These are phyloP conservation scores for Cassiopea xamachana DNA, from an alignment of 30 jellyfish, hydroid and myxozoan species.

Conservation along the genomic window DNA sequence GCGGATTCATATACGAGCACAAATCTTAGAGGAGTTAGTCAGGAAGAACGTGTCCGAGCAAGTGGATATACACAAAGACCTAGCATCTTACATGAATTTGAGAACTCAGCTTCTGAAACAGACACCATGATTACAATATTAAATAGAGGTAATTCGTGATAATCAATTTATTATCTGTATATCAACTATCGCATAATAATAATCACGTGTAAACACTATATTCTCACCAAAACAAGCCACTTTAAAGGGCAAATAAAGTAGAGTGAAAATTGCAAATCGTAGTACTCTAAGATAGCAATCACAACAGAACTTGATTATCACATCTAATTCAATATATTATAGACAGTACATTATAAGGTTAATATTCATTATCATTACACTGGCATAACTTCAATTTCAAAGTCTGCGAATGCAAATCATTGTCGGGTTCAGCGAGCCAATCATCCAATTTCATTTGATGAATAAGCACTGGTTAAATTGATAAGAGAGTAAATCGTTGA, in stretches of 20 bases:
- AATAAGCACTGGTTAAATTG: constrained; percentile 16
- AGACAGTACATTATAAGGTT: not conserved
- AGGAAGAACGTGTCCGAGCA: constrained; percentile 62
- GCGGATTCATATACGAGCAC: constrained; percentile 64
- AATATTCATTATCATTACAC: not conserved
- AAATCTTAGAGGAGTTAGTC: constrained; percentile 55
- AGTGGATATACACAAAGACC: constrained; percentile 68
- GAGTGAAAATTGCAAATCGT: not conserved
- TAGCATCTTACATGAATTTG: constrained; percentile 73
- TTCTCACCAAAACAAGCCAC: constrained; percentile 31
- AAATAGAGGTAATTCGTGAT: constrained; percentile 77
- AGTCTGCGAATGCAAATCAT: not conserved
- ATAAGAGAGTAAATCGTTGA: constrained; percentile 28
- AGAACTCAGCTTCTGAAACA: constrained; percentile 76
- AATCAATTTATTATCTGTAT: constrained; percentile 46
- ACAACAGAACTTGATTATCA: not conserved
- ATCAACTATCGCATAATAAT: constrained; percentile 6
- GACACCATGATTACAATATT: constrained; percentile 77
- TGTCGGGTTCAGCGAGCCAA: constrained; percentile 31
- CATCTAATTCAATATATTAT: not conserved
- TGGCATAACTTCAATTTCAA: not conserved
- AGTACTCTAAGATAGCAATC: not conserved
- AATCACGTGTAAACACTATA: constrained; percentile 21
- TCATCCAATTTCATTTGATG: constrained; percentile 26
- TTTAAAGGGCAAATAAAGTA: not conserved